Conservation (phyloP, 2,113 vertebrate genomes). For the Mesitornis unicolor region DNA sequence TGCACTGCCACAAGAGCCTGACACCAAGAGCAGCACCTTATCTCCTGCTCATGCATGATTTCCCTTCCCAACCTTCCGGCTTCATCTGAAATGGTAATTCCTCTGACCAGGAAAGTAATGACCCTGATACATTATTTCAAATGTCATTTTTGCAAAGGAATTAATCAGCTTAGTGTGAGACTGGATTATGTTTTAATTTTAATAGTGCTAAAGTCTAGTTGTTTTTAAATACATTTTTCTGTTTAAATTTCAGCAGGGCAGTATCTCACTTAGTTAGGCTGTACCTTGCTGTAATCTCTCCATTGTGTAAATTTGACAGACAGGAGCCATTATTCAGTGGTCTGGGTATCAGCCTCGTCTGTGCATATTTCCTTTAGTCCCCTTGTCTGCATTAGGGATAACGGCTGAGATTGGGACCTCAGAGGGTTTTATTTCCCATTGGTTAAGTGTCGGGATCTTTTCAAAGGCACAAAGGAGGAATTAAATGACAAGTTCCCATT, state of each 20-base stretch:
- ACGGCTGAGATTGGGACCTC: neutral
- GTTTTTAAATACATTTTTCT: neutral
- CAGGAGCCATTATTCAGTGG: neutral
- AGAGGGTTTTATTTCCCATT: neutral
- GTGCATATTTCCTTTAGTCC: neutral
- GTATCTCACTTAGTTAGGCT: neutral
- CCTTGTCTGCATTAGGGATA: neutral
- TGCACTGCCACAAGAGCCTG: fast-evolving
- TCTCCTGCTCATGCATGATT: fast-evolving
- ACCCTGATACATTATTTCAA: neutral
- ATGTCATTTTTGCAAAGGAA: neutral
- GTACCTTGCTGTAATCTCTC: neutral
- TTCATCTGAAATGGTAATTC: neutral
- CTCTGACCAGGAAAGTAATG: neutral
- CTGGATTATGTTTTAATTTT: conserved; percentile 57
- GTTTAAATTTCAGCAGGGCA: neutral
- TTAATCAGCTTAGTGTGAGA: conserved; percentile 49
- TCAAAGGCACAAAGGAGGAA: neutral
- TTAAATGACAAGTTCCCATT: neutral
- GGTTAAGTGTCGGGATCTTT: neutral
- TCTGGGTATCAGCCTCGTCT: neutral
- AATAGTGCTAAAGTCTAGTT: conserved; percentile 20
- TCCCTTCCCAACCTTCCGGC: neutral
- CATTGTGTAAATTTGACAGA: neutral
- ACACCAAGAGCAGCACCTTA: neutral